phyloP scores from a whole-genome alignment of 1,140 invertebrate species.

The Alviniconcha marisindica region DNA sequence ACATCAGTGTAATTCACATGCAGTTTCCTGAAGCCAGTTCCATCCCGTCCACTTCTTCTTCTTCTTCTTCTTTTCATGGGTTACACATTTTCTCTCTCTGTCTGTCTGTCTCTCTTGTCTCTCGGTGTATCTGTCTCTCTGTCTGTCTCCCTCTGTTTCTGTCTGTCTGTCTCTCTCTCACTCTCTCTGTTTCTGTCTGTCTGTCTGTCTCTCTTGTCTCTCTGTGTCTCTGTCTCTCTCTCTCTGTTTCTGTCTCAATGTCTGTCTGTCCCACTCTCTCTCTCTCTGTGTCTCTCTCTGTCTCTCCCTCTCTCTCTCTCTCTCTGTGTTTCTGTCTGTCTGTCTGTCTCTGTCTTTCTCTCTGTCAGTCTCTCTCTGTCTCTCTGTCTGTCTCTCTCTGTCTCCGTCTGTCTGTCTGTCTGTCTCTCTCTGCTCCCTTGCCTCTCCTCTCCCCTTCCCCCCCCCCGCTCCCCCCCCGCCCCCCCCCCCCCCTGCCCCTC shows the following conservation, averaged over 20 bases:
- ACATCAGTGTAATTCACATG: not conserved
- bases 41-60: not conserved
- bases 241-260: not conserved
- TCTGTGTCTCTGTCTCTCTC: constrained; percentile 7
- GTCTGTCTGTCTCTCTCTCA: not conserved
- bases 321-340: not conserved
- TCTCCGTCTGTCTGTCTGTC: not conserved
- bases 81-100: not conserved
- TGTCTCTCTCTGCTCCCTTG: not conserved
- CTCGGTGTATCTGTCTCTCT: not conserved
- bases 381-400: too few species aligned
- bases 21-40: not conserved
- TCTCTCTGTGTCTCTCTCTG: not conserved
- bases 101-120: not conserved
- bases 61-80: not conserved
- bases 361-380: not conserved
- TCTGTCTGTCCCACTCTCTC: constrained; percentile 1
- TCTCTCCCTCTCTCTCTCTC: not conserved
- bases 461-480: not conserved
- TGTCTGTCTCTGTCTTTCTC: not conserved
- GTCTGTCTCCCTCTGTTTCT: not conserved
- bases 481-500: not conserved
- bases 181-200: not conserved
- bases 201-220: not conserved
- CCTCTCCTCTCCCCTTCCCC: not conserved